phyloP scores from a whole-genome alignment of 2,888 invertebrate genomes.

The Pristionchus fissidentatus region DNA sequence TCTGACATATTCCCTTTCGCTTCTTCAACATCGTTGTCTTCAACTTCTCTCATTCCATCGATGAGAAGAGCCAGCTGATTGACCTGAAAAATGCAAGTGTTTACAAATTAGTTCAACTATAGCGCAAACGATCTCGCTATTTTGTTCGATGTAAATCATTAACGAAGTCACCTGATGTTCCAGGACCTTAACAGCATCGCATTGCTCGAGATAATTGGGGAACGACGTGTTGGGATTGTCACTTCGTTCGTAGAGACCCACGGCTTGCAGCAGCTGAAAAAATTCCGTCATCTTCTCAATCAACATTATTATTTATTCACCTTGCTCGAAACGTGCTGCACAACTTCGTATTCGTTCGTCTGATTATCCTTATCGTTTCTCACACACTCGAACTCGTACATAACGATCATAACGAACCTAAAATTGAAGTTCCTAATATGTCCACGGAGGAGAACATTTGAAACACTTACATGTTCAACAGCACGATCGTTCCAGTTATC shows the following conservation, averaged over 20 bases:
- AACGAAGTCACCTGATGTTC: constrained; percentile 39
- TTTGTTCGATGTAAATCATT: background rate
- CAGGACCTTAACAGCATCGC: constrained; percentile 8
- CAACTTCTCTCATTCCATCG: constrained; percentile 45
- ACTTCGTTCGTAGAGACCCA: constrained; percentile 41
- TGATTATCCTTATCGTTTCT: constrained; percentile 61
- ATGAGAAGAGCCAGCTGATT: constrained; percentile 15
- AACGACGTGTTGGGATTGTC: background rate
- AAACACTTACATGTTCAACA: constrained; percentile 58
- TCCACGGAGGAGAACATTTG: background rate
- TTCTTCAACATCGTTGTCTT: constrained; percentile 6
- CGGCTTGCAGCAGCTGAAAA: constrained; percentile 10
- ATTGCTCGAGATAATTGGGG: constrained; percentile 45
- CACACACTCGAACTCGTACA: constrained; percentile 65
- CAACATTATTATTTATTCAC: constrained; percentile 38
- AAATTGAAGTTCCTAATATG: background rate
- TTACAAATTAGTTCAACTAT: background rate
- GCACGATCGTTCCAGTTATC: constrained; percentile 59
- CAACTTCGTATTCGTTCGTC: constrained; percentile 67
- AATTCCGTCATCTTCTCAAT: background rate
- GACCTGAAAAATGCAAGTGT: background rate
- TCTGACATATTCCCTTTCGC: background rate
- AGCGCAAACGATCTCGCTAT: background rate
- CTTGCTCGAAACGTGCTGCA: constrained; percentile 64
- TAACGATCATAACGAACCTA: constrained; percentile 63